Evolutionary conservation across 35 echinoderm and acorn worm species (phyloP).

Genomic region (Ophiothrix spiculata): DNA sequence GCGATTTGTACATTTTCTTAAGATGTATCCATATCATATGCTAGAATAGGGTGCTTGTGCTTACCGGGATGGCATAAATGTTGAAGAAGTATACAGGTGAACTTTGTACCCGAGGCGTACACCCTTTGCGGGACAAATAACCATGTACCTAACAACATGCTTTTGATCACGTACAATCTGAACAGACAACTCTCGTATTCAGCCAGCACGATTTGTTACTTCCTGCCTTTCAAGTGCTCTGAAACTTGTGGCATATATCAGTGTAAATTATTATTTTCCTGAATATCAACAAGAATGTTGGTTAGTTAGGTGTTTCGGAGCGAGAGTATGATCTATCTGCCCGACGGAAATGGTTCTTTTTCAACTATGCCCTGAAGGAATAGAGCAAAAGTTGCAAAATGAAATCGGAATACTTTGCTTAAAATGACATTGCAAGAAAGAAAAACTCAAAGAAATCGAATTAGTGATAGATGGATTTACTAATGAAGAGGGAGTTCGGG

Average conservation of each 20-base stretch:
- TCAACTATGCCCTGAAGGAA: neutral
- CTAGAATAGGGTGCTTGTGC: neutral
- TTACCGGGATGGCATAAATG: neutral
- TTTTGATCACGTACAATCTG: neutral
- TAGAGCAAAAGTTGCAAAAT: neutral
- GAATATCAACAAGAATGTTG: too few relatives aligned
- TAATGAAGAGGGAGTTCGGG: slow-evolving; percentile 1
- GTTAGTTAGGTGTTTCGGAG: too few relatives aligned
- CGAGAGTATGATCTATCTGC: slow-evolving; percentile 2
- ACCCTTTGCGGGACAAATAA: neutral
- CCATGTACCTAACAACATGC: neutral
- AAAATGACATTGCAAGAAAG: neutral
- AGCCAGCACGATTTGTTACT: too few relatives aligned
- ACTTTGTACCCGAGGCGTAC: neutral
- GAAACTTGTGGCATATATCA: too few relatives aligned
- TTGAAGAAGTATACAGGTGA: neutral
- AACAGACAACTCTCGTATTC: neutral
- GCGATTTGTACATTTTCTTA: neutral
- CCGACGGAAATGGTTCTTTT: slow-evolving; percentile 14
- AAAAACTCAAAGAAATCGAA: neutral
- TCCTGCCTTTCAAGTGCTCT: too few relatives aligned
- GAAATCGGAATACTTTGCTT: neutral
- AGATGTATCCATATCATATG: neutral
- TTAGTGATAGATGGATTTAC: neutral
- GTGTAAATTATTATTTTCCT: too few relatives aligned